Evolutionary conservation across 2,888 invertebrate genomes (phyloP), one percentile per base, ranked within the genome.

Genomic region (Eristalis arbustorum): DNA sequence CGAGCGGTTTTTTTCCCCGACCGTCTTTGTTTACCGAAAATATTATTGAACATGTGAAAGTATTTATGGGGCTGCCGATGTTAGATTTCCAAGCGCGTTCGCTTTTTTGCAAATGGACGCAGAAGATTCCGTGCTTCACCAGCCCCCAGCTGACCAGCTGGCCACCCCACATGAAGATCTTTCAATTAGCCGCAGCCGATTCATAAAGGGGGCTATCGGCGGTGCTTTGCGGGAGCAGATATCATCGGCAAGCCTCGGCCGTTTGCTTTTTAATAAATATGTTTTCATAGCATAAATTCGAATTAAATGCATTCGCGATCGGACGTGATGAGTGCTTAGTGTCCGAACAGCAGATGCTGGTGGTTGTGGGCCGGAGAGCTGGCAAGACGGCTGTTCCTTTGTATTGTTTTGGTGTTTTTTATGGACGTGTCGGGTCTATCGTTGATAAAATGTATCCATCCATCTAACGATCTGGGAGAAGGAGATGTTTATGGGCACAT

Each of bases 11-110:
- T 56, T 64, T 22, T 31, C 34, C 59, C 18, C 6, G 18, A 57
- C 10, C 22, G 49, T 6, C 49, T 18, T 49, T 49, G 49, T 49
- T 49, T 31, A 40, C 40, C 25, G 69, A 78, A 59, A 64, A 34
- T 78, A 56, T 78, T 71, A 69, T 71, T 71, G 64, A 77, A 59
- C 78, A 78, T 59, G 42, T 57, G 64, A 69, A 78, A 64, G 59
- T 71, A 23, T 78, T 78, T 71, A 78, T 71, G 59, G 18, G 56
- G 31, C 40, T 14, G 63, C 37, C 11, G 42, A 31, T 78, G 69
- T 25, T 59, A 11, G 18, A 71, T 64, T n/a, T 69, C 64, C n/a
- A 14, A 49, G 22, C 28, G n/a, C 25, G 23, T 22, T 14, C 42
- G n/a, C n/a, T 40, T 37, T 25, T 40, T 67, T 28, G 23, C 25